phyloP scores from a whole-genome alignment of 2,113 vertebrate species.

The Coreoperca whiteheadi region DNA sequence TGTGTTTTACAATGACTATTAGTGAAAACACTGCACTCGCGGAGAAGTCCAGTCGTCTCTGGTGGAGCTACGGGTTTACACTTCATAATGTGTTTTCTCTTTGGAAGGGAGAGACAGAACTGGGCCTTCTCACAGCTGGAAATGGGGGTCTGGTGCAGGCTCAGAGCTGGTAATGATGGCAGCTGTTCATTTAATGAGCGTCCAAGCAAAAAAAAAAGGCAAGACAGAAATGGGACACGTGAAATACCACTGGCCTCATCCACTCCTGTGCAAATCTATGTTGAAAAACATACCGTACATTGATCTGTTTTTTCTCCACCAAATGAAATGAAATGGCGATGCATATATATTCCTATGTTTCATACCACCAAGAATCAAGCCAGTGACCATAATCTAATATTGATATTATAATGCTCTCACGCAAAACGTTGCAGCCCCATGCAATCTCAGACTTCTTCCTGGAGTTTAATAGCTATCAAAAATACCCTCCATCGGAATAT shows the following conservation, averaged over 20 bases:
- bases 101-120: slow-evolving; percentile 72
- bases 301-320: slow-evolving; percentile 48
- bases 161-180: slow-evolving; percentile 64
- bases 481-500: slow-evolving; percentile 67
- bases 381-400: slow-evolving; percentile 54
- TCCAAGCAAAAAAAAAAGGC: slow-evolving; percentile 39
- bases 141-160: slow-evolving; percentile 47
- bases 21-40: slow-evolving; percentile 37
- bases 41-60: slow-evolving; percentile 50
- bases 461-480: slow-evolving; percentile 85
- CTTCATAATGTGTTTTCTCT: slow-evolving; percentile 63
- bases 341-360: slow-evolving; percentile 67
- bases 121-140: slow-evolving; percentile 74
- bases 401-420: slow-evolving; percentile 53
- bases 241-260: slow-evolving; percentile 59
- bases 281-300: slow-evolving; percentile 39
- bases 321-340: slow-evolving; percentile 43
- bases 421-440: slow-evolving; percentile 41
- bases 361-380: slow-evolving; percentile 52
- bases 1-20: slow-evolving; percentile 24
- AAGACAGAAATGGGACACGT: slow-evolving; percentile 56
- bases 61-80: slow-evolving; percentile 63
- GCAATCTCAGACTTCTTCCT: slow-evolving; percentile 64
- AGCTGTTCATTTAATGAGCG: slow-evolving; percentile 61
- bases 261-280: slow-evolving; percentile 75